Percentiles rank a stretch among this genome's conserved stretches.
Evolutionary conservation across 2,888 invertebrate species (phyloP).

Genomic region (Cristatella mucedo): DNA sequence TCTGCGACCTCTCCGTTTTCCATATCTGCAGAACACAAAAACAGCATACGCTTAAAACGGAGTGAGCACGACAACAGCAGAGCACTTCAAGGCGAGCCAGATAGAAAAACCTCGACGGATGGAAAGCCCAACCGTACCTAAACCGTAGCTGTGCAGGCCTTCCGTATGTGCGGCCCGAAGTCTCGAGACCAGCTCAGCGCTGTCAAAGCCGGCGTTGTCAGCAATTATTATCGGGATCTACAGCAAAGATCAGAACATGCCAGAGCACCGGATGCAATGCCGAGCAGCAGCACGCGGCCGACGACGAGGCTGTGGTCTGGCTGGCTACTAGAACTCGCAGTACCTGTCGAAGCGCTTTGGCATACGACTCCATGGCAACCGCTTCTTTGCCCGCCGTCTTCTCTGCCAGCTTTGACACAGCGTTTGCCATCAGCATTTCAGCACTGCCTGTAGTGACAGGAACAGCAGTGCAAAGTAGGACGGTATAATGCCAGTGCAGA

Average conservation of each 20-base stretch:
- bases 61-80: too few relatives aligned
- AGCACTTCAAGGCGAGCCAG: too few relatives aligned
- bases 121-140: too few relatives aligned
- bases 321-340: constrained; percentile 2
- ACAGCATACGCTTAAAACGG: too few relatives aligned
- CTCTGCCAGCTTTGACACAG: constrained; percentile 63
- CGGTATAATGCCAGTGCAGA: constrained; percentile 13
- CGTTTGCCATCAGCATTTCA: constrained; percentile 92
- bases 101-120: too few relatives aligned
- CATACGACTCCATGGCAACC: constrained; percentile 88
- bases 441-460: constrained; percentile 38
- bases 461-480: constrained; percentile 1
- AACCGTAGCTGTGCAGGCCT: constrained; percentile 58
- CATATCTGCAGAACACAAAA: constrained; percentile 53
- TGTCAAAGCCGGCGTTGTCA: constrained; percentile 96
- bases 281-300: too few relatives aligned
- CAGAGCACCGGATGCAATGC: too few relatives aligned
- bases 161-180: constrained; percentile 75
- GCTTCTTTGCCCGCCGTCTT: constrained; percentile 90
- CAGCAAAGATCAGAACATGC: constrained; percentile 13
- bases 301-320: too few relatives aligned
- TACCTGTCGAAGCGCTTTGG: constrained; percentile 53
- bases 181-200: constrained; percentile 78
- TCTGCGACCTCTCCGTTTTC: constrained; percentile 67
- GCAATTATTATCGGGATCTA: constrained; percentile 84